These are phyloP conservation scores for Gerris lacustris DNA, from an alignment of 2,888 invertebrate genomes.

Conservation along the genomic window DNA sequence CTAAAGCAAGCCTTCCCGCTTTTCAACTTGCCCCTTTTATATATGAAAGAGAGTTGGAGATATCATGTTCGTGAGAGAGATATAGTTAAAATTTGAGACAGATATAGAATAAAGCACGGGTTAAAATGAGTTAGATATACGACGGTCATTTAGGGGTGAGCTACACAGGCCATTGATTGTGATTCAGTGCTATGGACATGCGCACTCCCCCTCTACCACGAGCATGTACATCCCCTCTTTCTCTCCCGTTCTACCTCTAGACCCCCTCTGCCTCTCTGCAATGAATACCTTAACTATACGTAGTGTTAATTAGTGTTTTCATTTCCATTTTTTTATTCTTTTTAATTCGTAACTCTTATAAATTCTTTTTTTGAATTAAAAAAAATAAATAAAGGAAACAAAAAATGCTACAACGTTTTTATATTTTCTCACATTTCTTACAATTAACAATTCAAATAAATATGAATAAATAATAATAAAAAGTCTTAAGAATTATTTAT, in stretches of 20 bases:
- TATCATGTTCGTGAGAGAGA: no score
- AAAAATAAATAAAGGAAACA: no score
- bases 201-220: background rate
- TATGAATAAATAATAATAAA: no score
- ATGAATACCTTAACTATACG: slow-evolving; percentile 1
- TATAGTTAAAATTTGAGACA: no score
- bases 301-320: background rate
- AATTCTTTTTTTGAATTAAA: no score
- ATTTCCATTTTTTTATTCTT: background rate
- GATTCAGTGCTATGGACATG: background rate
- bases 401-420: no score
- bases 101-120: background rate
- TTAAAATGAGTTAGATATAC: background rate
- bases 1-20: no score
- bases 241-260: background rate
- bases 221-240: background rate
- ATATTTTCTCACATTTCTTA: no score
- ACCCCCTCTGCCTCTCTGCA: background rate
- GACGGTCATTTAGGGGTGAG: background rate
- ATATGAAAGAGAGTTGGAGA: no score
- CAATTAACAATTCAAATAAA: no score
- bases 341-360: background rate
- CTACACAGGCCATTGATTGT: background rate
- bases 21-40: no score
- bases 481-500: no score